Percentiles rank a stretch among this genome's conserved stretches.
phyloP scores from a whole-genome alignment of 2,888 invertebrate genomes.

The Cryptus armator region DNA sequence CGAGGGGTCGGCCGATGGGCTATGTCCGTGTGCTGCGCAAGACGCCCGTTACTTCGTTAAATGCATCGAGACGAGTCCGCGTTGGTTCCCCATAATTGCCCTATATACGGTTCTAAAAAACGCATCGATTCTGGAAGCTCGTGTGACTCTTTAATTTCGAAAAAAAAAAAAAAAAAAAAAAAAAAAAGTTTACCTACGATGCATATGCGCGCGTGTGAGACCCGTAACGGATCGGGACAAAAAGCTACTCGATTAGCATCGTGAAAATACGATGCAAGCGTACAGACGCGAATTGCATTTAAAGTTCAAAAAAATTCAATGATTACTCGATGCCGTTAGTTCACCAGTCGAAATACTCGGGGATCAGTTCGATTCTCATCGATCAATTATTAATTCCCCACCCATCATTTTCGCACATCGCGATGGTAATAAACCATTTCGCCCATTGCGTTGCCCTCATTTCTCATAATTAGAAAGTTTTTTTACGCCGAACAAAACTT shows the following conservation, averaged over 20 bases:
- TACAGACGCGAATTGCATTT: background rate
- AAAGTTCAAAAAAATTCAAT: background rate
- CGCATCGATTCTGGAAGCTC: background rate
- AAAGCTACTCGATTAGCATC: background rate
- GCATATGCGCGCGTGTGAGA: background rate
- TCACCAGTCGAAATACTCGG: background rate
- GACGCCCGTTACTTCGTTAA: conserved; percentile 42
- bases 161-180: background rate
- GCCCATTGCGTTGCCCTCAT: background rate
- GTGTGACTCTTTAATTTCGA: background rate
- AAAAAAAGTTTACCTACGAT: background rate
- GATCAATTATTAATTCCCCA: background rate
- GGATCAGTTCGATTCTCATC: background rate
- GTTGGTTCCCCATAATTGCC: background rate
- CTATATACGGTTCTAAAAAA: background rate
- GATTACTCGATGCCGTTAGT: background rate
- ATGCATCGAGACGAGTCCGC: conserved; percentile 44
- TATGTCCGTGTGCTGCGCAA: background rate
- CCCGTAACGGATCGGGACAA: background rate
- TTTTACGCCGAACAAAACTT: conserved; percentile 1
- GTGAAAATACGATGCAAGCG: background rate
- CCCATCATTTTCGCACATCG: background rate
- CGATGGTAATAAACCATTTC: background rate
- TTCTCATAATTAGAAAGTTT: conserved; percentile 33
- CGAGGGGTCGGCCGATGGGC: background rate